Base-by-base conservation (phyloP, 2,797 vertebrate species). In the Eremophila alpestris region DNA sequence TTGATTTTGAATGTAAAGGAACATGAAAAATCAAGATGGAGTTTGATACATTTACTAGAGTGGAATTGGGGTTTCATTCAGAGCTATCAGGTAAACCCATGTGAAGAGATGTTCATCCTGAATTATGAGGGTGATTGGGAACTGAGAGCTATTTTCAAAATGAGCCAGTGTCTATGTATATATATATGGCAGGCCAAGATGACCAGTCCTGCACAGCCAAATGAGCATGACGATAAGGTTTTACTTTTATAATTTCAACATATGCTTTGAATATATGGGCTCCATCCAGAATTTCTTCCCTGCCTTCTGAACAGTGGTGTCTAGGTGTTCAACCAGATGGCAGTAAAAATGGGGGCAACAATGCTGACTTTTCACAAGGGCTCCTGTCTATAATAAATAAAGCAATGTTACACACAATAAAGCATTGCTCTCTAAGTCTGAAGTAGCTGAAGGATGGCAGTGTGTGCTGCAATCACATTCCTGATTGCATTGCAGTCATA, bases 1-100 rank as follows among this genome's bases (percentile, higher is more conserved):
- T 48, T 93, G 43, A 52, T 81, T 89, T 85, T 75, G 40, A 86
- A 89, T 91, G 51, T 78, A 54, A 92, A 89, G 71, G 34, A 74
- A 54, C 4, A 9, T 54, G 64, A 83, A 89, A 87, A 92, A 83
- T 89, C 54, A 62, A 68, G 32, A 46, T 3, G 5, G 23, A 77
- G 32, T 60, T 62, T 56, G 20, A 63, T 59, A 49, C 20, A 9
- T n/a, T 73, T 64, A 27, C 29, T 65, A 18, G 24, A 64, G 10
- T 65, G n/a, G 13, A 83, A 48, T 41, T 58, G 59, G 63, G 14
- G 10, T 52, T 93, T 91, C 8, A 6, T 23, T 62, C 77, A 73
- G 59, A 82, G 48, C 43, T 81, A 65, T 55, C 40, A 75, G 40
- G 29, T 52, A 73, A 93, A 63, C 32, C 16, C 34, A 16, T 6